Evolutionary conservation across 2,113 vertebrate genomes (phyloP), one percentile per base, ranked within the genome.

Genomic region (Drymodes brunneopygia): DNA sequence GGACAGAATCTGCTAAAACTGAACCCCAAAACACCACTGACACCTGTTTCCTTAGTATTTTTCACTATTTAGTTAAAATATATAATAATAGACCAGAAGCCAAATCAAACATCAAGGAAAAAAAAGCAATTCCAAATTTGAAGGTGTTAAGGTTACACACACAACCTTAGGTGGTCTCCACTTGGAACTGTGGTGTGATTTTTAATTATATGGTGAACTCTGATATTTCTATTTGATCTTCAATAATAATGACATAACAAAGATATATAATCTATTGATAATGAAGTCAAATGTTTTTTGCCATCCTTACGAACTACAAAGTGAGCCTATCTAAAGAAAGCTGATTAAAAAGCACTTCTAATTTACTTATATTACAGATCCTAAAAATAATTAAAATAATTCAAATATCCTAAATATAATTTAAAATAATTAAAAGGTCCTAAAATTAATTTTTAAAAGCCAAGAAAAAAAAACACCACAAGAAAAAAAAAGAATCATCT

Each of bases 391-490:
- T 50, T 38, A 38, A 38, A 38, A 38, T 38, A 38, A 38, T 38
- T 38, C 9, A 38, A 38, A 82, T 10, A 62, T 20, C 9, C 16
- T 21, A 86, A 56, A 50, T 1, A 0, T 13, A 29, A 73, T 50
- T 38, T 10, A 38, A 38, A 38, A 38, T 38, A 38, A 38, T 38
- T 38, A 38, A 38, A 38, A 82, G 11, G 58, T 18, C 9, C 16
- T 21, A 86, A 56, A 50, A 1, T 0, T 15, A 29, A 73, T 50
- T 38, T 38, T 38, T 38, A 38, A 62, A 69, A 19, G 6, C 4
- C 9, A 33, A 31, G 42, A 2, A 2, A 11, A n/a, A 45, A 60
- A 78, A 45, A 21, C 9, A 1, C 1, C 4, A 47, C 15, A 28
- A 16, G 48, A 4, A 51, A 35, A 47, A 47, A 8, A 9, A 25